Conservation (phyloP, 2,888 invertebrate genomes). For the Siphonodentalium dalli region DNA sequence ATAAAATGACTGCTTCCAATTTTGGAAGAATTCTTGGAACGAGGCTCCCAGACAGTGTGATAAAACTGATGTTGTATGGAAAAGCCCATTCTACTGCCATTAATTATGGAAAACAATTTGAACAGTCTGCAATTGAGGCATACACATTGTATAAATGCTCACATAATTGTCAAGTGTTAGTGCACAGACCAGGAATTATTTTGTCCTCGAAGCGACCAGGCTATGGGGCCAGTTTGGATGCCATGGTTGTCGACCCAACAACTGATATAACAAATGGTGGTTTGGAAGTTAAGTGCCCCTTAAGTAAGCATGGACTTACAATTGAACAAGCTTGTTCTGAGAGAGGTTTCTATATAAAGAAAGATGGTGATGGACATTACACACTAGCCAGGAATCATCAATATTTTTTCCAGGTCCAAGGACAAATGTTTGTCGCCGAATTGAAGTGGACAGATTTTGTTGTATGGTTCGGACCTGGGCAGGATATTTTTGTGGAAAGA, state of each 20-base stretch:
- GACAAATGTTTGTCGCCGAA: background rate
- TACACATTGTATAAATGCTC: background rate
- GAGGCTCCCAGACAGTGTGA: slow-evolving; percentile 7
- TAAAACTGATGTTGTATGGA: slow-evolving; percentile 8
- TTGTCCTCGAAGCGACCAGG: background rate
- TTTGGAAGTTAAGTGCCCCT: too few relatives aligned
- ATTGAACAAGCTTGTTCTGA: background rate
- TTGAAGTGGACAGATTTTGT: background rate
- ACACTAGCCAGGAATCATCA: background rate
- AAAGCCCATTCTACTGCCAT: background rate
- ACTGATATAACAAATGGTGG: too few relatives aligned
- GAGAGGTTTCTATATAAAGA: background rate
- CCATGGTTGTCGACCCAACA: background rate
- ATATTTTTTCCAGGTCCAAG: background rate
- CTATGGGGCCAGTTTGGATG: slow-evolving; percentile 7
- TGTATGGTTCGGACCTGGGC: background rate
- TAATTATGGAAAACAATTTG: slow-evolving; percentile 1
- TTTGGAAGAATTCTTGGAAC: slow-evolving; percentile 19
- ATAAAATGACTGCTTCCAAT: slow-evolving; percentile 17
- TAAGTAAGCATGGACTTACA: background rate
- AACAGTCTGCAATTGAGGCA: background rate
- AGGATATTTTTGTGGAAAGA: background rate
- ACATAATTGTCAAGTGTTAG: background rate
- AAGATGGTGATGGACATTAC: background rate
- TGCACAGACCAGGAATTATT: background rate